phyloP scores from a whole-genome alignment of 2,797 vertebrate species.

The Notolabrus celidotus region DNA sequence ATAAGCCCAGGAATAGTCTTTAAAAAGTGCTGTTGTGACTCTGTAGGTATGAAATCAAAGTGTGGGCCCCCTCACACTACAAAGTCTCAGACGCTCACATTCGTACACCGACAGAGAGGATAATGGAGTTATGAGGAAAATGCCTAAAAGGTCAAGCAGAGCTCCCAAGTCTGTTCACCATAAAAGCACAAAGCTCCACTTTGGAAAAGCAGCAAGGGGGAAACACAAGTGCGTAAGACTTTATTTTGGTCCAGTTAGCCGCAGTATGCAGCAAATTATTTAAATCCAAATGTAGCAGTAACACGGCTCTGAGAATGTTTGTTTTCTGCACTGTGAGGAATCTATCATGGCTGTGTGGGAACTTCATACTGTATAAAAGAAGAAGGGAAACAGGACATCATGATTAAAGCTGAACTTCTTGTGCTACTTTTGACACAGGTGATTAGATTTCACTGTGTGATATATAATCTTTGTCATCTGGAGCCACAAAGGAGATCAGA shows the following conservation, averaged over 20 bases:
- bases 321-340: conserved; percentile 57
- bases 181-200: conserved; percentile 58
- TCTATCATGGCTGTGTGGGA: conserved; percentile 38
- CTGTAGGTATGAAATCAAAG: too few species aligned
- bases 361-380: conserved; percentile 9
- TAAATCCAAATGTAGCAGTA: conserved; percentile 21
- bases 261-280: conserved; percentile 3
- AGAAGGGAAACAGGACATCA: conserved; percentile 5
- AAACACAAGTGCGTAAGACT: conserved; percentile 10
- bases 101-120: conserved; percentile 29
- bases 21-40: too few species aligned
- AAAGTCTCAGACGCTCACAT: conserved; percentile 12
- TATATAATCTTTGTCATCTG: conserved; percentile 29
- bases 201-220: conserved; percentile 21
- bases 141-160: conserved; percentile 42
- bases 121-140: conserved; percentile 63
- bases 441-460: conserved; percentile 51
- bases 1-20: too few species aligned
- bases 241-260: conserved; percentile 19
- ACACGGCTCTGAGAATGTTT: conserved; percentile 37
- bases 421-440: conserved; percentile 16
- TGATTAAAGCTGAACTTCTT: conserved; percentile 13
- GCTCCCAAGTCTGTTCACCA: conserved; percentile 44
- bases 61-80: too few species aligned
- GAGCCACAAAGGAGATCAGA: conserved; percentile 31